Conservation (phyloP, 2,888 invertebrate genomes). For the Drosophila longiperda region DNA sequence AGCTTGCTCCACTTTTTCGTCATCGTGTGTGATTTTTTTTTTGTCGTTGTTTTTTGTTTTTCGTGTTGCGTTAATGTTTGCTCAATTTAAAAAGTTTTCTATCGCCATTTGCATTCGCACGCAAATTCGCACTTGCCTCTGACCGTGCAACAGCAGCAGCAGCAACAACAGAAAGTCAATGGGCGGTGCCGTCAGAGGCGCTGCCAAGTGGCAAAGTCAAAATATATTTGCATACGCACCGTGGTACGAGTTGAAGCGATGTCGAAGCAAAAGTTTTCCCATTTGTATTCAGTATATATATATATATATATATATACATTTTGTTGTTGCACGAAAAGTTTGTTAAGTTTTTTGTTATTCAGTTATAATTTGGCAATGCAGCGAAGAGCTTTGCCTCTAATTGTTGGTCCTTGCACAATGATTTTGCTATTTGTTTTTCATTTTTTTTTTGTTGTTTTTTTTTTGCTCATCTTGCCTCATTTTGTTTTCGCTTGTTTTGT, state of each 20-base stretch:
- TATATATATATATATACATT: slow-evolving; percentile 1
- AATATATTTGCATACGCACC: slow-evolving; percentile 73
- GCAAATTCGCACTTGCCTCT: slow-evolving; percentile 76
- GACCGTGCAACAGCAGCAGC: slow-evolving; percentile 12
- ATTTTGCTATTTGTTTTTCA: slow-evolving; percentile 24
- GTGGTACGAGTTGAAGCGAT: slow-evolving; percentile 39
- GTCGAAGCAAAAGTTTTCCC: slow-evolving; percentile 50
- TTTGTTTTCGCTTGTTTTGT: slow-evolving; percentile 37
- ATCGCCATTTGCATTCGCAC: slow-evolving; percentile 78
- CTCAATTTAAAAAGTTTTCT: slow-evolving; percentile 79
- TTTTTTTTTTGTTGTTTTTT: slow-evolving; percentile 20
- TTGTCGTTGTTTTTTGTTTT: not conserved
- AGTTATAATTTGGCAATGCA: slow-evolving; percentile 77
- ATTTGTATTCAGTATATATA: slow-evolving; percentile 25
- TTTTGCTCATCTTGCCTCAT: slow-evolving; percentile 28
- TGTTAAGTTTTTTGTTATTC: slow-evolving; percentile 62
- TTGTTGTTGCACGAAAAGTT: slow-evolving; percentile 41
- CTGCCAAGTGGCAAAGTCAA: slow-evolving; percentile 60
- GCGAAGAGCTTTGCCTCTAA: slow-evolving; percentile 57
- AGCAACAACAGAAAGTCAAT: slow-evolving; percentile 17
- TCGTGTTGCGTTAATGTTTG: slow-evolving; percentile 68
- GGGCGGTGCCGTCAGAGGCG: slow-evolving; percentile 37
- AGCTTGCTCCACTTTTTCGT: slow-evolving; percentile 54
- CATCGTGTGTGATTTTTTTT: slow-evolving; percentile 7
- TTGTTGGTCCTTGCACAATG: slow-evolving; percentile 64